A percentile compares a stretch with the other conserved stretches of the same genome.
Conservation (phyloP, 2,888 invertebrate species). For the Acanthococcus lagerstroemiae region DNA sequence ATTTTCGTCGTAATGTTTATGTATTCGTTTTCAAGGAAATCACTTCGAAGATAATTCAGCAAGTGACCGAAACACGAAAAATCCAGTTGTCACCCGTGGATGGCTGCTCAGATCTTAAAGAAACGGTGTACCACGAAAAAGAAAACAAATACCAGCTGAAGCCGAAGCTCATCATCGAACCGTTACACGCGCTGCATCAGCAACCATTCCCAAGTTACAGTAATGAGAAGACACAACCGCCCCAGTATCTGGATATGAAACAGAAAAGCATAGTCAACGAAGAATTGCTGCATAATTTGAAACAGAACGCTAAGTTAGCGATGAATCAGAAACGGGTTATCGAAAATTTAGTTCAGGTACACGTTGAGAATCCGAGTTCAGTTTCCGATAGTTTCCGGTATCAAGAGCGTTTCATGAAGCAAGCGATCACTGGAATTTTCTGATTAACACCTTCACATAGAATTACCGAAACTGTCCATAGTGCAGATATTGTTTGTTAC, state of each 20-base stretch:
- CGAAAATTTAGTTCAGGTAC: background rate
- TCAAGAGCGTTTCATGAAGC: conserved; percentile 18
- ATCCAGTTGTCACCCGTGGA: conserved; percentile 8
- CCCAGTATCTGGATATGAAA: background rate
- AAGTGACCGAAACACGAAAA: conserved; percentile 8
- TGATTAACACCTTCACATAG: too few relatives aligned
- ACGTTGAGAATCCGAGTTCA: background rate
- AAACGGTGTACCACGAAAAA: background rate
- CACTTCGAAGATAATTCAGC: background rate
- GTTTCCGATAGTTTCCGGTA: conserved; percentile 1
- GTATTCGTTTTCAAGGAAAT: too few relatives aligned
- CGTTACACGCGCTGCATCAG: too few relatives aligned
- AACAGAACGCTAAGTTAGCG: background rate
- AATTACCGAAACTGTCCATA: too few relatives aligned
- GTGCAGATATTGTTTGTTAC: too few relatives aligned
- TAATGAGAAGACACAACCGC: background rate
- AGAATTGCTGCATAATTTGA: background rate
- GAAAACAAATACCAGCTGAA: background rate
- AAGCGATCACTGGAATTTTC: conserved; percentile 20
- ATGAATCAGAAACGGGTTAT: background rate
- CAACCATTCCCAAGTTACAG: too few relatives aligned
- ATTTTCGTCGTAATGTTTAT: too few relatives aligned
- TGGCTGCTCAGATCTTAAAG: conserved; percentile 2
- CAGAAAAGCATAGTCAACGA: background rate
- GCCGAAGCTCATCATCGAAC: background rate